Evolutionary conservation across 2,797 vertebrate species (phyloP).

Genomic region (Onychomys arenicola): DNA sequence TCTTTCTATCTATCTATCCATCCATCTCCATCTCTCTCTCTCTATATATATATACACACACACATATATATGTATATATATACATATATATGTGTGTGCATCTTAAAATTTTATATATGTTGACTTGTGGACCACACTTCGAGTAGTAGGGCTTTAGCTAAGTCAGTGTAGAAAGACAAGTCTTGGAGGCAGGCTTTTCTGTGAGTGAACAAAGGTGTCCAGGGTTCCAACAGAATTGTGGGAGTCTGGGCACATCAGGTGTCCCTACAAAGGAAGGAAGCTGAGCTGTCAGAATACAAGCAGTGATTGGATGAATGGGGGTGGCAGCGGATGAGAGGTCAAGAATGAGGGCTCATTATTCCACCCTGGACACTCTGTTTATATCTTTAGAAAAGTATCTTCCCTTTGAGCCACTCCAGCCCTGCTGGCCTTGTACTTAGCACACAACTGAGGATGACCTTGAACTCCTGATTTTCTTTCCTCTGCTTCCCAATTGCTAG

Average conservation of each 20-base stretch:
- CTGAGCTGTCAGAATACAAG: background rate
- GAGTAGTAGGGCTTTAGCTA: background rate
- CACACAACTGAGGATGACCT: background rate
- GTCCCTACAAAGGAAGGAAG: background rate
- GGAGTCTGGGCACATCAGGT: background rate
- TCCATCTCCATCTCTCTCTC: background rate
- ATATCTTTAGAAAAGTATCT: background rate
- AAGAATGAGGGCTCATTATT: background rate
- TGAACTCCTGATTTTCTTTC: too few species aligned
- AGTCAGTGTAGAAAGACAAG: background rate
- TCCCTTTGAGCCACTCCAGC: background rate
- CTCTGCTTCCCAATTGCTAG: background rate
- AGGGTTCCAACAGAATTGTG: background rate
- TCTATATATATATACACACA: too few species aligned
- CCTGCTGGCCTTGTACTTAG: background rate
- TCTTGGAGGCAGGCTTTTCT: background rate
- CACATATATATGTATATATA: too few species aligned
- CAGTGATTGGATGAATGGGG: background rate
- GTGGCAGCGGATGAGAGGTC: background rate
- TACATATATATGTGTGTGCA: too few species aligned
- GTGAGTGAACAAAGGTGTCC: background rate
- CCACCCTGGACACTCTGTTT: background rate
- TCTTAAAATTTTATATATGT: background rate
- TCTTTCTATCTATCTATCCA: too few species aligned
- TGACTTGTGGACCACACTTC: background rate